These are phyloP conservation scores for Catocala fraxini DNA, from an alignment of 2,888 invertebrate genomes.

Conservation along the genomic window DNA sequence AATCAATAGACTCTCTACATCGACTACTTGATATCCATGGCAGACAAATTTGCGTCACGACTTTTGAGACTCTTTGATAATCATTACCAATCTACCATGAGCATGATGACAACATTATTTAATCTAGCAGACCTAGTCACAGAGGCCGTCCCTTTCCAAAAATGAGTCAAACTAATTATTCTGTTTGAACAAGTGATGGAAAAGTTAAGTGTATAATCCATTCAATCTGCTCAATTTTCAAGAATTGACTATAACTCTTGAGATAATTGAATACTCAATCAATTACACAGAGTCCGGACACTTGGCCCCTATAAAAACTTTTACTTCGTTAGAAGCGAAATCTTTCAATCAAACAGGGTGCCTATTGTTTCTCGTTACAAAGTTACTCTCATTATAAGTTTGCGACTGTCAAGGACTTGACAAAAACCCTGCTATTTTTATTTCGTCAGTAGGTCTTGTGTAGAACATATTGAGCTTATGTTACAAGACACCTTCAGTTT, in stretches of 20 bases:
- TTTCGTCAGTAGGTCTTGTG: too few species aligned
- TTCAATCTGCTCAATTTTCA: slow-evolving; percentile 13
- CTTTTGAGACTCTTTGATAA: too few species aligned
- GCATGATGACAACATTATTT: too few species aligned
- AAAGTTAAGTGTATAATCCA: slow-evolving; percentile 8
- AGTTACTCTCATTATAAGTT: slow-evolving; percentile 23
- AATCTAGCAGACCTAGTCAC: too few species aligned
- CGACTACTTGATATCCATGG: too few species aligned
- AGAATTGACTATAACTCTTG: slow-evolving; percentile 1
- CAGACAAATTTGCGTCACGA: too few species aligned
- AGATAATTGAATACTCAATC: slow-evolving; percentile 24
- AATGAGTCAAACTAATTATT: not conserved
- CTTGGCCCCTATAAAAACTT: slow-evolving; percentile 5
- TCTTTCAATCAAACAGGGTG: slow-evolving; percentile 11
- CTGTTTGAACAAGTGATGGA: not conserved
- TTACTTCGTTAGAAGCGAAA: slow-evolving; percentile 13
- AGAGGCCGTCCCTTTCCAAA: not conserved
- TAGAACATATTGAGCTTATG: too few species aligned
- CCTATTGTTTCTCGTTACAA: slow-evolving; percentile 21
- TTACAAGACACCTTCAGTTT: not conserved
- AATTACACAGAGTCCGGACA: slow-evolving; percentile 20
- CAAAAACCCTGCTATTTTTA: not conserved
- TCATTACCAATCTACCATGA: too few species aligned
- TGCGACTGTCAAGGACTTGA: slow-evolving; percentile 3
- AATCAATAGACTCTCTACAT: too few species aligned